A percentile compares a stretch with the other conserved stretches of the same genome.
phyloP scores from a whole-genome alignment of 2,797 vertebrate genomes.

The Myotis myotis region DNA sequence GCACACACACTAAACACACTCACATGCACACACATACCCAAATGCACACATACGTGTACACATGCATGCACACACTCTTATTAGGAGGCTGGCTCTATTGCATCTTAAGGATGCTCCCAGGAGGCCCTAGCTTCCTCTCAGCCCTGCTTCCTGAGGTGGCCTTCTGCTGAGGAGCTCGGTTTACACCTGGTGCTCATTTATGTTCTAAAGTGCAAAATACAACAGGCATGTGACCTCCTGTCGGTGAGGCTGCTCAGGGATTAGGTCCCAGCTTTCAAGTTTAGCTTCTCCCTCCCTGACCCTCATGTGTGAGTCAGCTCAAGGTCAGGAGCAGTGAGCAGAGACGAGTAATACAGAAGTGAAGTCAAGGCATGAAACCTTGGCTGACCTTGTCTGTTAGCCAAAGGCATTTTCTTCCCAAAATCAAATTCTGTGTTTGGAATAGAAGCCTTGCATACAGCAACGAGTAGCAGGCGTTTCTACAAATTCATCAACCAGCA shows the following conservation, averaged over 20 bases:
- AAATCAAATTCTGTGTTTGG: background rate
- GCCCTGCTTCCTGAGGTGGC: background rate
- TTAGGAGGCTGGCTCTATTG: background rate
- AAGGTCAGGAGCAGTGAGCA: background rate
- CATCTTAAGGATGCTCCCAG: too few species aligned
- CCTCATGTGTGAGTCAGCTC: fast-evolving
- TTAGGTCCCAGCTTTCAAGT: background rate
- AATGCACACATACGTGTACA: background rate
- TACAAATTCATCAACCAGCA: too few species aligned
- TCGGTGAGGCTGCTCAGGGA: fast-evolving
- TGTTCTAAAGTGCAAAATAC: fast-evolving
- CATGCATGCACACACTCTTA: fast-evolving
- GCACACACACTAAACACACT: background rate
- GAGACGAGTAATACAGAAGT: fast-evolving
- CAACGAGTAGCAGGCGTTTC: fast-evolving
- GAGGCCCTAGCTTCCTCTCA: background rate
- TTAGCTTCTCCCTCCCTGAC: too few species aligned
- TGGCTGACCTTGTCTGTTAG: background rate
- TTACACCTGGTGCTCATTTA: background rate
- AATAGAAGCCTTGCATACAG: background rate
- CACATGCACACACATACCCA: background rate
- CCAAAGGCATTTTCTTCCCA: background rate
- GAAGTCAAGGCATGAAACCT: fast-evolving
- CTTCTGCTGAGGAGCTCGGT: fast-evolving
- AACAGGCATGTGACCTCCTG: fast-evolving